phyloP scores from a whole-genome alignment of 1,140 invertebrate genomes.

The Proctacanthus coquilletti region DNA sequence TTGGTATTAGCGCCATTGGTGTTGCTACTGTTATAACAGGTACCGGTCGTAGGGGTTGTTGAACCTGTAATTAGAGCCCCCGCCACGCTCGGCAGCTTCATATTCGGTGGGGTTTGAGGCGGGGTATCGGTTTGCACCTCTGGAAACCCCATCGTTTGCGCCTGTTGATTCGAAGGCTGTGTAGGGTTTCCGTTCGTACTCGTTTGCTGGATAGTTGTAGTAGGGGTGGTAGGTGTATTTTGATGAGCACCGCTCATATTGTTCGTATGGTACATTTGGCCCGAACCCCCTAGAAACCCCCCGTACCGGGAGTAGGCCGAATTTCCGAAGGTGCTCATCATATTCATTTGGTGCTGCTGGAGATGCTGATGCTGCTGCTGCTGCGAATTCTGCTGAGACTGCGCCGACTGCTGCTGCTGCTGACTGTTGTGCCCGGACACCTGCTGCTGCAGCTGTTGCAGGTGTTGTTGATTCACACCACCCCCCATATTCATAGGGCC shows the following conservation, averaged over 20 bases:
- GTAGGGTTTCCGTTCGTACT: slow-evolving; percentile 32
- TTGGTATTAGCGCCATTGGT: slow-evolving; percentile 14
- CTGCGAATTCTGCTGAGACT: slow-evolving; percentile 5
- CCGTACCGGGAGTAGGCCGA: slow-evolving; percentile 36
- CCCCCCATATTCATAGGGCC: not conserved
- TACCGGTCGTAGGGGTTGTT: slow-evolving; percentile 36
- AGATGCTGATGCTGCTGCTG: slow-evolving; percentile 17
- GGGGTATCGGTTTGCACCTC: slow-evolving; percentile 78
- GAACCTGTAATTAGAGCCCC: slow-evolving; percentile 40
- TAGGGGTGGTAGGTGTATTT: slow-evolving; percentile 26
- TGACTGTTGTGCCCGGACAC: slow-evolving; percentile 5
- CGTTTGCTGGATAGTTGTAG: slow-evolving; percentile 19
- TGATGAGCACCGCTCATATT: slow-evolving; percentile 23
- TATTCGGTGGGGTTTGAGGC: slow-evolving; percentile 80
- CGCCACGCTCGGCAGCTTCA: slow-evolving; percentile 65
- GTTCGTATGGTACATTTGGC: slow-evolving; percentile 24
- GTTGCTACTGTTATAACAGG: slow-evolving; percentile 23
- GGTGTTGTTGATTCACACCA: slow-evolving; percentile 8
- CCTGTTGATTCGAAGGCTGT: slow-evolving; percentile 20
- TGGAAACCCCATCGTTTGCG: slow-evolving; percentile 53
- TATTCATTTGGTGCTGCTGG: slow-evolving; percentile 20
- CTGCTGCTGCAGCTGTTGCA: slow-evolving; percentile 11
- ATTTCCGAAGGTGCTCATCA: slow-evolving; percentile 23
- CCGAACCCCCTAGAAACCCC: slow-evolving; percentile 34
- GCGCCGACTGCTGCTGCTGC: slow-evolving; percentile 2